Conservation (phyloP, 2,113 vertebrate species). For the Narcine bancroftii region DNA sequence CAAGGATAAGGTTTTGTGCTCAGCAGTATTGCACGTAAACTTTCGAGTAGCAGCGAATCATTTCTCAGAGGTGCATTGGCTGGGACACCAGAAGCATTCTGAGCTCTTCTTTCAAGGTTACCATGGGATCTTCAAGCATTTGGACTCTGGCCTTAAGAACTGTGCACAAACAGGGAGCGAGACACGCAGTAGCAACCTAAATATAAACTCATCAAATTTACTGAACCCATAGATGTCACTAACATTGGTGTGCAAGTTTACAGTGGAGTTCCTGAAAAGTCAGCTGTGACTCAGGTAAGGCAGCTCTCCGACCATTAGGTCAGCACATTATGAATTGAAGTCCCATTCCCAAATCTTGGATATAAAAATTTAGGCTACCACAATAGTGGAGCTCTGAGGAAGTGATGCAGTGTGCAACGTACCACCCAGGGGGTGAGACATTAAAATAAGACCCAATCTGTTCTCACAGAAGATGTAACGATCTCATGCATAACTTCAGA, state of each 20-base stretch:
- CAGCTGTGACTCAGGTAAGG: not conserved
- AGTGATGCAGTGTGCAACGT: not conserved
- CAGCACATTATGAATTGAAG: too few relatives aligned
- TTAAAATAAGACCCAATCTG: not conserved
- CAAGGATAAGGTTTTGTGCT: not conserved
- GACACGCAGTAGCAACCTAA: not conserved
- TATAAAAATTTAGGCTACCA: too few relatives aligned
- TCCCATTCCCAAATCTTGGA: too few relatives aligned
- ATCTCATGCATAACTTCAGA: not conserved
- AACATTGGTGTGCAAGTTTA: not conserved
- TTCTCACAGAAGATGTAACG: not conserved
- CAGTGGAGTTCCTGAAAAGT: not conserved
- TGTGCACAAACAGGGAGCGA: too few relatives aligned
- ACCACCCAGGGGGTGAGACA: not conserved
- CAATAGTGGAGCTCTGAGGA: too few relatives aligned
- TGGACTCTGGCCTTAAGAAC: not conserved
- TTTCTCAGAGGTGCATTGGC: not conserved
- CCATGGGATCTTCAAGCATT: not conserved
- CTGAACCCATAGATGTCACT: too few relatives aligned
- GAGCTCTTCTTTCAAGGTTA: not conserved
- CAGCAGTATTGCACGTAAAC: not conserved
- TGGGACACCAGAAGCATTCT: not conserved
- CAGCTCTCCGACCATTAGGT: too few relatives aligned
- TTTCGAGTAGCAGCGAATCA: not conserved
- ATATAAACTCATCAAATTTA: too few relatives aligned